Evolutionary conservation across 2,888 invertebrate species (phyloP), one percentile per base, ranked within the genome.

Genomic region (Rhodophaea formosa): DNA sequence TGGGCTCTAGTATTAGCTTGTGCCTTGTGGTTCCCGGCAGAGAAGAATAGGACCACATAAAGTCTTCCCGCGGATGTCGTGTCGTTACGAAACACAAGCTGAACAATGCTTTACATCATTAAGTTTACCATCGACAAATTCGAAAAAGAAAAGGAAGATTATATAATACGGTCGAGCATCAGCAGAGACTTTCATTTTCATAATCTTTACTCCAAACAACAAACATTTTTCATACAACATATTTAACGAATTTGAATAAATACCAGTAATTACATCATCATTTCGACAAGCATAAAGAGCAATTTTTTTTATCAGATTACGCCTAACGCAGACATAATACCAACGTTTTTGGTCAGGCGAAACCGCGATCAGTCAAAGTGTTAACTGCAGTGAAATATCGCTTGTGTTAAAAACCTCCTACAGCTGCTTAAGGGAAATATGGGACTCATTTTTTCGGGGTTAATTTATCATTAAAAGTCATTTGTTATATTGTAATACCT

Each of bases 281-380:
- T 46, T 46, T 46, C 46, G 46, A 46, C 46, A 46, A 46, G 46
- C 46, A 23, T 46, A 46, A 39, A 39, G n/a, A 17, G 46, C 46
- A 12, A 46, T 23, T 8, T 10, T n/a, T 29, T 17, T 46, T 46
- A 46, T 23, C 45, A 45, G 46, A 46, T 46, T 23, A 46, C 46
- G 23, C 10, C 12, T 12, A 17, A 46, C 10, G 23, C 12, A 45
- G 16, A 46, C 23, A 23, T 23, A 46, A 46, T 46, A 45, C 17
- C 46, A 23, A 23, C 23, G 23, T 23, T 46, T 29, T 46, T 46
- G 23, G 46, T 46, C 46, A 46, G 46, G 46, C 46, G 12, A 46
- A 46, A 17, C 17, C 29, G 12, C 46, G 23, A 46, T 46, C 46
- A 46, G 23, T 46, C 23, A 46, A 10, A 12, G 17, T 23, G 3